Evolutionary conservation across 1,140 invertebrate genomes (phyloP).

Genomic region (Meloidogyne hapla): DNA sequence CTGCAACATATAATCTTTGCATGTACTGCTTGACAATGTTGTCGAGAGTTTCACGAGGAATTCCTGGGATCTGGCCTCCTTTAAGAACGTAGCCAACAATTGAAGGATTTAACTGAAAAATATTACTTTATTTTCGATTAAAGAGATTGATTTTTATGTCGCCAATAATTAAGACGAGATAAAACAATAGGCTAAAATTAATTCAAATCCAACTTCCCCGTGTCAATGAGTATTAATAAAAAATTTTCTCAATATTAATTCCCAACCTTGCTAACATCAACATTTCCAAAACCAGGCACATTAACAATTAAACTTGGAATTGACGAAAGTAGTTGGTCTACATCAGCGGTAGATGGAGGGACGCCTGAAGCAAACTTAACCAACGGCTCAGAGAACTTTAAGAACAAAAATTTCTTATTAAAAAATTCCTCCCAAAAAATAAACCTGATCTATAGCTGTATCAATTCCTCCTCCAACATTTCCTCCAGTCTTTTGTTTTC

Average conservation of each 20-base stretch:
- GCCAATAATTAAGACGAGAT: too few relatives aligned
- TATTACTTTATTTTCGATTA: neutral
- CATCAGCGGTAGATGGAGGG: slow-evolving; percentile 44
- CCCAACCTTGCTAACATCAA: slow-evolving; percentile 53
- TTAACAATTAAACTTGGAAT: slow-evolving; percentile 60
- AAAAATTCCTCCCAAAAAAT: neutral
- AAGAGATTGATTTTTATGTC: too few relatives aligned
- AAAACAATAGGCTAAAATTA: too few relatives aligned
- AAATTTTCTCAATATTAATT: neutral
- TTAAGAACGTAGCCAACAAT: slow-evolving; percentile 56
- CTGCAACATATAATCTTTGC: slow-evolving; percentile 49
- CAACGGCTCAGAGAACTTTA: slow-evolving; percentile 55
- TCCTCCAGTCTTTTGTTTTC: neutral
- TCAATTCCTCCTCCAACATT: slow-evolving; percentile 3
- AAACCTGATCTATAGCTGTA: neutral
- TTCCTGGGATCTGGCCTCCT: slow-evolving; percentile 59
- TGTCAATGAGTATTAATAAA: too few relatives aligned
- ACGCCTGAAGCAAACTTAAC: slow-evolving; percentile 54
- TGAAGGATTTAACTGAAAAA: slow-evolving; percentile 41
- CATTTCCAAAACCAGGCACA: slow-evolving; percentile 57
- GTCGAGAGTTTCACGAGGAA: slow-evolving; percentile 58
- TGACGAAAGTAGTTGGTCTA: slow-evolving; percentile 47
- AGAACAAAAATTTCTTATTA: neutral
- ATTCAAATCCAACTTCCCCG: too few relatives aligned
- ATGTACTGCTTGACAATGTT: slow-evolving; percentile 57